These are phyloP conservation scores for Nerophis lumbriciformis DNA, from an alignment of 2,113 vertebrate genomes.

Conservation along the genomic window DNA sequence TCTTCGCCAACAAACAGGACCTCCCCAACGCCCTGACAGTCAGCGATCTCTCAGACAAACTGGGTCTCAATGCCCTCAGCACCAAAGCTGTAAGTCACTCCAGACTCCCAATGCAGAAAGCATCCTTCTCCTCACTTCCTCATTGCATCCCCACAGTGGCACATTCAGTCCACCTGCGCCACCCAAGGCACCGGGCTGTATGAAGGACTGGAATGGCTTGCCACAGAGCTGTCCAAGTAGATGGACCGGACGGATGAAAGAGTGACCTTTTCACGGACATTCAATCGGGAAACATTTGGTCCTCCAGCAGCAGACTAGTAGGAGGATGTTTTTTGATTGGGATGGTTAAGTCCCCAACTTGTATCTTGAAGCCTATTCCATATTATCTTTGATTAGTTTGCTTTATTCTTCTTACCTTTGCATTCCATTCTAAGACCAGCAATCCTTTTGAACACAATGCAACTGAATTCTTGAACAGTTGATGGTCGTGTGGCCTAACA, in stretches of 20 bases:
- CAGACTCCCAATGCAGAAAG: not conserved
- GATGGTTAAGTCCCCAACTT: too few relatives aligned
- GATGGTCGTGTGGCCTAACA: not conserved
- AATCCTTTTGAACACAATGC: not conserved
- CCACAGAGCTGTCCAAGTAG: slow-evolving; percentile 81
- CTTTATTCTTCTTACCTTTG: not conserved
- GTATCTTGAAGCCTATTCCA: not conserved
- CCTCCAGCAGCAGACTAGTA: slow-evolving; percentile 32
- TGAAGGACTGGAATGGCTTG: slow-evolving; percentile 91
- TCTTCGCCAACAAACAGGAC: slow-evolving; percentile 94
- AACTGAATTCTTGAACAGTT: slow-evolving; percentile 19
- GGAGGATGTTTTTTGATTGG: slow-evolving; percentile 13
- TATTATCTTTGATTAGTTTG: too few relatives aligned
- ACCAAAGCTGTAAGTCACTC: slow-evolving; percentile 75
- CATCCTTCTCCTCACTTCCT: not conserved
- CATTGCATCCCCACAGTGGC: slow-evolving; percentile 73
- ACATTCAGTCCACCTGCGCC: slow-evolving; percentile 83
- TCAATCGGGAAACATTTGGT: slow-evolving; percentile 45
- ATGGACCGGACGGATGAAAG: slow-evolving; percentile 13
- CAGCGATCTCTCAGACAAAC: slow-evolving; percentile 83
- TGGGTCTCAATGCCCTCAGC: slow-evolving; percentile 76
- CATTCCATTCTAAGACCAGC: slow-evolving; percentile 21
- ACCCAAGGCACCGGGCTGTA: slow-evolving; percentile 86
- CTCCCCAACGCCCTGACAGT: slow-evolving; percentile 87
- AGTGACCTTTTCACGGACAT: slow-evolving; percentile 22